Evolutionary conservation across 2,888 invertebrate genomes (phyloP).

Genomic region (Rhingia campestris): DNA sequence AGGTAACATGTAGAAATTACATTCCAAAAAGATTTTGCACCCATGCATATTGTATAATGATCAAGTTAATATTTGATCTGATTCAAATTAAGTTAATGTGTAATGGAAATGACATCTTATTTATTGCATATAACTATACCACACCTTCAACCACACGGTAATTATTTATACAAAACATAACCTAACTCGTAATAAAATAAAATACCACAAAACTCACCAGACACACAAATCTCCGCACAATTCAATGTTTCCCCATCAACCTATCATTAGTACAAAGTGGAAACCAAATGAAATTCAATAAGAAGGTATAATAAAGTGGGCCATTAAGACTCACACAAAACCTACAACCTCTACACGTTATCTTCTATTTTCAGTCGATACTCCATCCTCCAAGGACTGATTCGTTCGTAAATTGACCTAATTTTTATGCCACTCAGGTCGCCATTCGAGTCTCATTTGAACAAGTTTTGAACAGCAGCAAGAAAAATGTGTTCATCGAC

Average conservation of each 20-base stretch:
- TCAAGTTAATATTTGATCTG: no score
- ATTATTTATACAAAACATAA: not conserved
- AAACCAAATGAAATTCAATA: constrained; percentile 50
- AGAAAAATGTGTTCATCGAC: constrained; percentile 63
- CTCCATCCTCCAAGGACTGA: not conserved
- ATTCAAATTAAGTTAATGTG: no score
- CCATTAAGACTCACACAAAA: constrained; percentile 51
- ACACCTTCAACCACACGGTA: not conserved
- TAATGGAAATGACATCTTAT: no score
- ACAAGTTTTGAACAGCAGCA: not conserved
- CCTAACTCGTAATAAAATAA: constrained; percentile 7
- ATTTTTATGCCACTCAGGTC: constrained; percentile 31
- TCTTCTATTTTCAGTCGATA: constrained; percentile 35
- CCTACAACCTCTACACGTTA: constrained; percentile 44
- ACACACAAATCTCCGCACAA: constrained; percentile 26
- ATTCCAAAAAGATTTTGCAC: no score
- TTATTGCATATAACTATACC: no score
- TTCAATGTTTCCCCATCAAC: constrained; percentile 14
- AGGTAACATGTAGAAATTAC: no score
- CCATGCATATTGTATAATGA: no score
- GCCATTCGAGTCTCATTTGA: not conserved
- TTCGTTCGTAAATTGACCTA: constrained; percentile 45
- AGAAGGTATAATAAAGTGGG: constrained; percentile 35
- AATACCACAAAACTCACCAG: constrained; percentile 24
- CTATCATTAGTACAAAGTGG: not conserved